Base-by-base conservation (phyloP, 2,888 invertebrate species). In the Girardia tigrina region DNA sequence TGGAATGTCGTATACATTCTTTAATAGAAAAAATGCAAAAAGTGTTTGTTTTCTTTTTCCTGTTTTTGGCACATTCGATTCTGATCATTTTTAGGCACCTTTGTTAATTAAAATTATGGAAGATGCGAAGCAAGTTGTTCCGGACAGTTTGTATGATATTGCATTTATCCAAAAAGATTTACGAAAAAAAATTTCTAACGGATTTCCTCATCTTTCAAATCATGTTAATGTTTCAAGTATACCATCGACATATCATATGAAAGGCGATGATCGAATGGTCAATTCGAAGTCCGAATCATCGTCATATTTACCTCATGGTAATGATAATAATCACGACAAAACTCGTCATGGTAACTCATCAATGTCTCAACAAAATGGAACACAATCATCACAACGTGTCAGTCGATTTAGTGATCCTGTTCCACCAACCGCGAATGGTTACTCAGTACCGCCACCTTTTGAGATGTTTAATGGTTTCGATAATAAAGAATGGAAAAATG, bases 1-100 rank as follows among this genome's bases (percentile, higher is more conserved):
- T 36, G 92, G 94, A 72, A 95, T 94, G 4, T 94, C 95, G 0
- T 95, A 94, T 84, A 94, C 95, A 1, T 94, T 94, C 86, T 95
- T 97, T 85, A 94, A 95, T 0, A 89, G 90, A 14, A 89, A 89
- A 78, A 94, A 95, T 84, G 89, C 90, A 29, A 89, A 92, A 77
- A 72, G 28, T 29, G 73, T 72, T 29, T 16, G 73, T n/a, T n/a
- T n/a, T n/a, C n/a, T n/a, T n/a, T n/a, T n/a, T n/a, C n/a, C n/a
- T n/a, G n/a, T n/a, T n/a, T n/a, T n/a, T n/a, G n/a, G n/a, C n/a
- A n/a, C n/a, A n/a, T n/a, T n/a, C n/a, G n/a, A n/a, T n/a, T n/a
- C n/a, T n/a, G n/a, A n/a, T n/a, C n/a, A n/a, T n/a, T n/a, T n/a
- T n/a, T 94, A 95, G 83, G 93, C 94, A 0, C 90, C 90, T 79